Percentiles rank a stretch among this genome's conserved stretches.
phyloP scores from a whole-genome alignment of 2,113 vertebrate genomes.

The Tonatia bakeri region DNA sequence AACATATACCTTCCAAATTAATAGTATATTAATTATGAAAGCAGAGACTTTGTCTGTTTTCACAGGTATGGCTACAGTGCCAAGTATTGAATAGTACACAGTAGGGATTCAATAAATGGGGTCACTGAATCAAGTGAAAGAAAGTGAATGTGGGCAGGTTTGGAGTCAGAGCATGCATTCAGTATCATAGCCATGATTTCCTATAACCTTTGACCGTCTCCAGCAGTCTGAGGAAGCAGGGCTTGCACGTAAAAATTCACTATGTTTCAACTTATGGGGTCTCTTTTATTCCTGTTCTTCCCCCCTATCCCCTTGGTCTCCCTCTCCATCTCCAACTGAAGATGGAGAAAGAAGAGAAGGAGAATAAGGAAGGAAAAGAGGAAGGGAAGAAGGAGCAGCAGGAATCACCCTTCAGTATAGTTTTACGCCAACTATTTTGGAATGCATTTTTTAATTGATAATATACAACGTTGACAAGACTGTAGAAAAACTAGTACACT shows the following conservation, averaged over 20 bases:
- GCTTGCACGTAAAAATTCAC: conserved; percentile 10
- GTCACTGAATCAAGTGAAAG: not conserved
- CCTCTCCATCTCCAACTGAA: not conserved
- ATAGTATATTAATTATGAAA: not conserved
- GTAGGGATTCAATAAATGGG: not conserved
- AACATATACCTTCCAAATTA: not conserved
- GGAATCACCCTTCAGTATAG: not conserved
- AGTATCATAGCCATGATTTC: not conserved
- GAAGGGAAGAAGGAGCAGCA: not conserved
- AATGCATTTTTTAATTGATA: conserved; percentile 18
- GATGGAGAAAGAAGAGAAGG: not conserved
- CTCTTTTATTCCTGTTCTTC: not conserved
- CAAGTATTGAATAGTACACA: not conserved
- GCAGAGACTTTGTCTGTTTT: not conserved
- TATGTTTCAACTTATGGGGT: not conserved
- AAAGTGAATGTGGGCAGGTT: not conserved
- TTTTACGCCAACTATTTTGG: conserved; percentile 23
- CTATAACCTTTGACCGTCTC: not conserved
- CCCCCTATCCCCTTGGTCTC: not conserved
- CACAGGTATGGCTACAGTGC: not conserved
- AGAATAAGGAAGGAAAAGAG: not conserved
- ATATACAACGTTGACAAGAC: not conserved
- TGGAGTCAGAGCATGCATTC: not conserved
- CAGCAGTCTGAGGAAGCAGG: not conserved
- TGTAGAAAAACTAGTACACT: not conserved